phyloP scores from a whole-genome alignment of 30 jellyfish, hydroid and myxozoan genomes.

The Chironex yamaguchii region DNA sequence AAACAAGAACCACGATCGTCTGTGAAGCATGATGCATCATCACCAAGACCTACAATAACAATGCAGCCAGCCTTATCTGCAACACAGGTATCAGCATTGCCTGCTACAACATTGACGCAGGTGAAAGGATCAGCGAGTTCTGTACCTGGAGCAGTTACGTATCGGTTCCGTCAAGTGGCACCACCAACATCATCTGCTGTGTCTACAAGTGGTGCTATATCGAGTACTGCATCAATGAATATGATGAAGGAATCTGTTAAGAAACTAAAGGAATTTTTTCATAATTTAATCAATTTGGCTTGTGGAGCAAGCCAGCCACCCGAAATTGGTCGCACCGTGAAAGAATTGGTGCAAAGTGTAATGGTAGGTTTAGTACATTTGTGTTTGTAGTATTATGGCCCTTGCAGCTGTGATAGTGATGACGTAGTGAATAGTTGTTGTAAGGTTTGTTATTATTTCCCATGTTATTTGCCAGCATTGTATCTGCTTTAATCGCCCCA shows the following conservation, averaged over 20 bases:
- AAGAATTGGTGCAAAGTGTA: slow-evolving; percentile 95
- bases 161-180: slow-evolving; percentile 87
- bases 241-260: slow-evolving; percentile 96
- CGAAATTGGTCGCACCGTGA: slow-evolving; percentile 93
- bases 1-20: slow-evolving; percentile 68
- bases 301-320: slow-evolving; percentile 99
- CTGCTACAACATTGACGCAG: slow-evolving; percentile 79
- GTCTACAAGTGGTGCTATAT: slow-evolving; percentile 23
- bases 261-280: slow-evolving; percentile 93
- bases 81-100: slow-evolving; percentile 55
- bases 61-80: slow-evolving; percentile 73
- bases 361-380: slow-evolving; percentile 96
- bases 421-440: too few species aligned
- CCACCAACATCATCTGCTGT: slow-evolving; percentile 25
- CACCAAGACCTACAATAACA: slow-evolving; percentile 52
- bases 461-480: too few species aligned
- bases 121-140: slow-evolving; percentile 74
- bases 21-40: slow-evolving; percentile 8
- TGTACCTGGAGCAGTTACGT: slow-evolving; percentile 93
- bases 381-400: too few species aligned
- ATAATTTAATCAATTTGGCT: slow-evolving; percentile 93
- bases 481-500: too few species aligned
- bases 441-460: too few species aligned
- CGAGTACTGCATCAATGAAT: slow-evolving; percentile 49
- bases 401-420: too few species aligned